These are phyloP conservation scores for Aurelia coerulea DNA, from an alignment of 30 jellyfish, hydroid and myxozoan species.

Conservation along the genomic window DNA sequence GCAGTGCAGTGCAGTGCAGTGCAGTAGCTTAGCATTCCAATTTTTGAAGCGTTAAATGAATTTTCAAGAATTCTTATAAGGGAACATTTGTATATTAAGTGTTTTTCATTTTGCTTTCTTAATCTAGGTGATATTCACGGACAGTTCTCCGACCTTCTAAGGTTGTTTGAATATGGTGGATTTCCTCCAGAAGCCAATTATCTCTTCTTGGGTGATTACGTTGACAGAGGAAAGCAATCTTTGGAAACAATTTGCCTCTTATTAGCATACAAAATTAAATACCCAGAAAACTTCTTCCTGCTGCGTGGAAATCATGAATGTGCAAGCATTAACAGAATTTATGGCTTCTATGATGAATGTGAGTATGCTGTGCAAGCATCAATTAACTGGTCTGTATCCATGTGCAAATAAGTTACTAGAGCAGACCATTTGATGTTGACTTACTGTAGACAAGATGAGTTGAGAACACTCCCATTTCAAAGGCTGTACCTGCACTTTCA, in stretches of 20 bases:
- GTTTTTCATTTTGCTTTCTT: background rate
- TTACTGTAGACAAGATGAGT: no score
- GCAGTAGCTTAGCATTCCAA: no score
- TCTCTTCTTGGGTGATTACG: slow-evolving; percentile 98
- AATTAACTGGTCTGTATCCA: background rate
- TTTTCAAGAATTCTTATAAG: no score
- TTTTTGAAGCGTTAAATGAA: no score
- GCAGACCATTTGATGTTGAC: background rate
- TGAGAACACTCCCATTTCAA: no score
- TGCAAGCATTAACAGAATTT: slow-evolving; percentile 99
- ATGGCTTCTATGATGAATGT: slow-evolving; percentile 99
- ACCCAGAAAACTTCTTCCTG: slow-evolving; percentile 99
- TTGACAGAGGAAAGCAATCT: slow-evolving; percentile 99
- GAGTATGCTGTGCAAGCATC: slow-evolving; percentile 17
- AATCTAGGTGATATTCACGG: slow-evolving; percentile 99
- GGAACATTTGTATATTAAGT: no score
- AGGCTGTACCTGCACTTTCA: no score
- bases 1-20: no score
- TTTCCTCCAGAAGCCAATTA: slow-evolving; percentile 99
- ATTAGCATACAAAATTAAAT: slow-evolving; percentile 97
- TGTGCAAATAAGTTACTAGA: background rate
- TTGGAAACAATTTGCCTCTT: slow-evolving; percentile 97
- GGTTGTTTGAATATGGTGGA: slow-evolving; percentile 99
- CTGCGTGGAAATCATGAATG: slow-evolving; percentile 99
- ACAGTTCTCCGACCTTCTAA: slow-evolving; percentile 92